A percentile compares a stretch with the other conserved stretches of the same genome.
phyloP scores from a whole-genome alignment of 2,888 invertebrate genomes.

The Noctua janthe region DNA sequence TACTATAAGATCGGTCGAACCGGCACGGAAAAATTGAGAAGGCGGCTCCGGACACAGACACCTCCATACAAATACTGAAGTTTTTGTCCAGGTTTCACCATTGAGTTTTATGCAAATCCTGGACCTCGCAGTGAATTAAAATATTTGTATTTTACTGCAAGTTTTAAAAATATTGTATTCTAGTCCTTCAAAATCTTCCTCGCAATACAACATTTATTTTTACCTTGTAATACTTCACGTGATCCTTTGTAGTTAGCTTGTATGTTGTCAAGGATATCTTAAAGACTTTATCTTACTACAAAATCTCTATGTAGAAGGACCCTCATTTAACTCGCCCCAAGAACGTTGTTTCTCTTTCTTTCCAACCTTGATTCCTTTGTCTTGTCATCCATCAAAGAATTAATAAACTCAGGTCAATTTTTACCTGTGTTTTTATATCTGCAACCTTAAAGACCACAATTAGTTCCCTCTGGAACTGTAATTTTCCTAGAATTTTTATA shows the following conservation, averaged over 20 bases:
- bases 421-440: not conserved
- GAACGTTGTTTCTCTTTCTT: not conserved
- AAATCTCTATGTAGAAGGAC: not conserved
- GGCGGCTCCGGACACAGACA: not conserved
- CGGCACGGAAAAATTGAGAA: not conserved
- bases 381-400: not conserved
- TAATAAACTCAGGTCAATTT: not conserved
- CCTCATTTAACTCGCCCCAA: not conserved
- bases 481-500: not conserved
- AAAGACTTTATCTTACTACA: not conserved
- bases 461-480: not conserved
- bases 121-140: not conserved
- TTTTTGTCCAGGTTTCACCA: not conserved
- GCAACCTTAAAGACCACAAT: not conserved
- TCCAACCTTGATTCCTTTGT: not conserved
- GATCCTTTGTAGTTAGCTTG: conserved; percentile 5
- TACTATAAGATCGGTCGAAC: not conserved
- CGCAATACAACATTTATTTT: too few species aligned
- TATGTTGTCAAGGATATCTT: conserved; percentile 6
- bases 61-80: not conserved
- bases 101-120: not conserved
- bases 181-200: not conserved
- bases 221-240: not conserved
- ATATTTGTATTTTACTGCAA: not conserved
- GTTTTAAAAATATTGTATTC: too few species aligned